These are phyloP conservation scores for Takifugu rubripes DNA, from an alignment of 2,797 vertebrate genomes.

Conservation along the genomic window DNA sequence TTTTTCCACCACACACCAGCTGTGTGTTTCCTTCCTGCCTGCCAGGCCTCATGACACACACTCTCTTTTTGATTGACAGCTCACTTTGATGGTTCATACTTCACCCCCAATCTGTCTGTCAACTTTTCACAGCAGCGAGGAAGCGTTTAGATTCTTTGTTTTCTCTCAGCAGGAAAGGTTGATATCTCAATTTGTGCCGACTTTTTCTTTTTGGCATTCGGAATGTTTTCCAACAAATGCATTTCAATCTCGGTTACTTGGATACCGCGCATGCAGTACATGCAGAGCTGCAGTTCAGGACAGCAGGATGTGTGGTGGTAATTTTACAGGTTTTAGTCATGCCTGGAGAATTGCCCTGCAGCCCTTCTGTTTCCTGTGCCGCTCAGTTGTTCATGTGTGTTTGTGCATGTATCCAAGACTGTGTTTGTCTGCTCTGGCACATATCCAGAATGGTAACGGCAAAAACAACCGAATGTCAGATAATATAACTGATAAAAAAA, in stretches of 20 bases:
- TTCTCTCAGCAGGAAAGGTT: slow-evolving; percentile 8
- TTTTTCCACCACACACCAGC: slow-evolving; percentile 54
- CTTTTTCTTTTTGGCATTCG: background rate
- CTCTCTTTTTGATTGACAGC: slow-evolving; percentile 52
- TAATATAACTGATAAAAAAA: background rate
- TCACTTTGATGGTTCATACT: slow-evolving; percentile 58
- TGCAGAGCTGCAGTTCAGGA: slow-evolving; percentile 50
- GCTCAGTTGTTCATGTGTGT: slow-evolving; percentile 10
- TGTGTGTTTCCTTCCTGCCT: slow-evolving; percentile 66
- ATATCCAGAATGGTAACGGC: slow-evolving; percentile 32
- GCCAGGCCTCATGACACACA: slow-evolving; percentile 41
- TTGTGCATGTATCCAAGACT: slow-evolving; percentile 7
- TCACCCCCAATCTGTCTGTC: slow-evolving; percentile 58
- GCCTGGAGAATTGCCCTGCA: slow-evolving; percentile 64
- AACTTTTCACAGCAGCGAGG: slow-evolving; percentile 34
- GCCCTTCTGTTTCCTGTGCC: slow-evolving; percentile 55
- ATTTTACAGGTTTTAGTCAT: slow-evolving; percentile 73
- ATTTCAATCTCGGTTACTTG: slow-evolving; percentile 46
- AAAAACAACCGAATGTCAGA: slow-evolving; percentile 18
- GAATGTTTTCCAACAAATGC: slow-evolving; percentile 46
- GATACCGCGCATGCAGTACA: slow-evolving; percentile 24
- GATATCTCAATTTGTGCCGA: slow-evolving; percentile 41
- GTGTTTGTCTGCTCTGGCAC: slow-evolving; percentile 30
- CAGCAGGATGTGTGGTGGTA: slow-evolving; percentile 68
- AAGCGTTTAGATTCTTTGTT: slow-evolving; percentile 12